Percentiles rank a stretch among this genome's conserved stretches.
phyloP scores from a whole-genome alignment of 2,888 invertebrate genomes.

The Cryptus armator region DNA sequence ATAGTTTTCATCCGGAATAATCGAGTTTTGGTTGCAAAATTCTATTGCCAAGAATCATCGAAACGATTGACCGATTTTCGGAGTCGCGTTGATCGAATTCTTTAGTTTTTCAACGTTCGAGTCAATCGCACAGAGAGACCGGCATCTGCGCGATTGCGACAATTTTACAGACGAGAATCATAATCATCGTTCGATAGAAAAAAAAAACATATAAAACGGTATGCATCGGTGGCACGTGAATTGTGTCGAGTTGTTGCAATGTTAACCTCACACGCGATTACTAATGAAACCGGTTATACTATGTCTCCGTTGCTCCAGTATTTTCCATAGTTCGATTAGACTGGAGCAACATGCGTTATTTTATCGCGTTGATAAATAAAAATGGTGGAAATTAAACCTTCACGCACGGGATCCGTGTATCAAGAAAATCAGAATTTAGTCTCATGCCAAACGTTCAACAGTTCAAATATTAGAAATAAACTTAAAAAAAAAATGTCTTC shows the following conservation, averaged over 20 bases:
- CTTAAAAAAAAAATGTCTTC: too few relatives aligned
- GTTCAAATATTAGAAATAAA: too few relatives aligned
- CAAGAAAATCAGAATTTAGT: too few relatives aligned
- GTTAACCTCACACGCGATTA: constrained; percentile 9
- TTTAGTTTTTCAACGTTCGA: constrained; percentile 12
- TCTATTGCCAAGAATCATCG: neutral
- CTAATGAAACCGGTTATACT: constrained; percentile 19
- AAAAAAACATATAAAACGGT: constrained; percentile 5
- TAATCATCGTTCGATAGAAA: constrained; percentile 21
- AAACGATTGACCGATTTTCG: neutral
- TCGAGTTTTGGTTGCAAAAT: neutral
- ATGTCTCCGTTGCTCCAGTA: neutral
- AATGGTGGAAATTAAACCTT: too few relatives aligned
- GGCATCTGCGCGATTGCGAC: constrained; percentile 2
- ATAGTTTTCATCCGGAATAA: neutral
- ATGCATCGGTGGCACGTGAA: constrained; percentile 10
- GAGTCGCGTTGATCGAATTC: neutral
- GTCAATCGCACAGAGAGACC: neutral
- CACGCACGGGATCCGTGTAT: too few relatives aligned
- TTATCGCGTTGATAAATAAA: too few relatives aligned
- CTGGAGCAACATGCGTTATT: neutral
- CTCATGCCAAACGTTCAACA: too few relatives aligned
- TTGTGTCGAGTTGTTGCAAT: constrained; percentile 37
- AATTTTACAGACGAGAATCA: constrained; percentile 9
- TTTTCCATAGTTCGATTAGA: neutral